Evolutionary conservation across 2,113 vertebrate species (phyloP), one percentile per base, ranked within the genome.

Genomic region (Aphyosemion australe): DNA sequence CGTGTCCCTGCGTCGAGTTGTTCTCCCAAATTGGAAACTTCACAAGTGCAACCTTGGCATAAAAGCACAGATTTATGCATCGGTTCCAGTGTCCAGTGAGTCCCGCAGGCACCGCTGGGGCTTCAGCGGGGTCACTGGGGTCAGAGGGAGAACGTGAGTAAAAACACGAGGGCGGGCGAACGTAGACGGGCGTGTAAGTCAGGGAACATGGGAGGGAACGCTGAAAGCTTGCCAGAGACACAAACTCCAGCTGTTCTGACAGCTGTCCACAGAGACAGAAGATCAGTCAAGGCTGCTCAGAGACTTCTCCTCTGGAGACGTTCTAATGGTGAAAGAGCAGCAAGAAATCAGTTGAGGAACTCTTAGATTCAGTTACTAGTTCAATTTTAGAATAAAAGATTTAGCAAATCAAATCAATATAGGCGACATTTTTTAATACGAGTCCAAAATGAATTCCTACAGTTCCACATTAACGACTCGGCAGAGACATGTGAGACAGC

Each of bases 141-240:
- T 51, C 12, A 7, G 6, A 43, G 16, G 2, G 6, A 61, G 62
- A 32, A 72, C 62, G 39, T 73, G 75, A 80, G 68, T 67, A 49
- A 74, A 60, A 69, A 34, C 54, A 75, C 0, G 53, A 47, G 53
- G 12, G 20, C 6, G 58, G 19, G 21, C n/a, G 64, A 45, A 46
- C 47, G 11, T 10, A 20, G 12, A 61, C 42, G 14, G 8, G 8
- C 15, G 45, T 16, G 45, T 14, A 2, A 47, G 21, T 21, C 32
- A 14, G 57, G 67, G 53, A 3, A 15, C 21, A 19, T 20, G 64
- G 52, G 16, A 31, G 67, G 39, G 39, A 82, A 78, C 43, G 37
- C 19, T 74, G 64, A 75, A 60, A 63, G 59, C 59, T 45, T 65
- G 72, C 68, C 61, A 65, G 58, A n/a, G 34, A 54, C 49, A 61